A percentile compares a stretch with the other conserved stretches of the same genome.
These are phyloP conservation scores for Mythimna pallens DNA, from an alignment of 2,888 invertebrate species.

Conservation along the genomic window DNA sequence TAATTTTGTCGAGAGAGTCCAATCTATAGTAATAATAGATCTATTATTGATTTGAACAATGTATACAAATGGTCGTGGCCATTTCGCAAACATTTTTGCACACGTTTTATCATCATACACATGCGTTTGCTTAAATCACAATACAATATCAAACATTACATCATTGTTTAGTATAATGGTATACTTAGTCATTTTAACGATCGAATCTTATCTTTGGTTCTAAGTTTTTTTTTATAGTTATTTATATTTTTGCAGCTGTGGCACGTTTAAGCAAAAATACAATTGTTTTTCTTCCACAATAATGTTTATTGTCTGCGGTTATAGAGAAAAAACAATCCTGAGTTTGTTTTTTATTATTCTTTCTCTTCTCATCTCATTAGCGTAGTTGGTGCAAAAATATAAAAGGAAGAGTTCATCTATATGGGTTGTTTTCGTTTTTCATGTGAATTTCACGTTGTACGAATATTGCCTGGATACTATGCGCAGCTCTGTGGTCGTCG, in stretches of 20 bases:
- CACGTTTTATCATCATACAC: constrained; percentile 27
- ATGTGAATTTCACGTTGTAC: constrained; percentile 56
- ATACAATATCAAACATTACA: constrained; percentile 39
- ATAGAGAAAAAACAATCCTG: constrained; percentile 26
- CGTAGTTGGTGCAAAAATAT: not conserved
- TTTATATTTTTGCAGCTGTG: constrained; percentile 31
- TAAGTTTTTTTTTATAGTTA: constrained; percentile 16
- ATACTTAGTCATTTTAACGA: constrained; percentile 35
- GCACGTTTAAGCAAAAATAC: constrained; percentile 13
- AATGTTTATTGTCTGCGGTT: constrained; percentile 25
- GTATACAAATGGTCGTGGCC: constrained; percentile 67
- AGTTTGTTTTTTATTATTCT: constrained; percentile 8
- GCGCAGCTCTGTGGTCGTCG: constrained; percentile 75
- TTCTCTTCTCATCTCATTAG: constrained; percentile 25
- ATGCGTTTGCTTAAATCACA: constrained; percentile 21
- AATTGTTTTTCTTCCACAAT: constrained; percentile 22
- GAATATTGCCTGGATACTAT: constrained; percentile 70
- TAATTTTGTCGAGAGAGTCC: not conserved
- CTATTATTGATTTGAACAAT: constrained; percentile 66
- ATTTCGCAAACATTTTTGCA: constrained; percentile 54
- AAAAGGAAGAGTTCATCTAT: constrained; percentile 24
- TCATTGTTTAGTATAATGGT: constrained; percentile 50
- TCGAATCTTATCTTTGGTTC: constrained; percentile 44
- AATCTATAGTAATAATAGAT: not conserved
- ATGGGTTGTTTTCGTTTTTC: constrained; percentile 41